These are phyloP conservation scores for Dermochelys coriacea DNA, from an alignment of 2,797 vertebrate genomes.

Conservation along the genomic window DNA sequence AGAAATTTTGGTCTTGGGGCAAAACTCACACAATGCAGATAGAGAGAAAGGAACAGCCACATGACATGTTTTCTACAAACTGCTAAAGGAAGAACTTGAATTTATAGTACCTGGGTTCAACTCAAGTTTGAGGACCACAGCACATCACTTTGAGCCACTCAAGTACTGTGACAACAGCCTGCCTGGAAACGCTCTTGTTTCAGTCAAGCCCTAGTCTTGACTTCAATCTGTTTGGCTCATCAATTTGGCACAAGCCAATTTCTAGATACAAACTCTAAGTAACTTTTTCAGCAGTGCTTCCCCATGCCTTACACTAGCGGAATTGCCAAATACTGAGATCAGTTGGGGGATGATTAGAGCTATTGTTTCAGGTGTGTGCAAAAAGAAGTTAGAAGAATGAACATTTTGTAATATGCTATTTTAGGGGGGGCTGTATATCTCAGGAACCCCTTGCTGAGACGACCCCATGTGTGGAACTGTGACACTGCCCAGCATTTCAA, in stretches of 20 bases:
- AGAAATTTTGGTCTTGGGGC: not conserved
- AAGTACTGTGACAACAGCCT: not conserved
- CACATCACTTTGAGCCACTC: not conserved
- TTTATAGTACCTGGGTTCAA: not conserved
- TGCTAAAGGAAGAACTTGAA: not conserved
- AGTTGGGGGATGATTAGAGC: fast-evolving
- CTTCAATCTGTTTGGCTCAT: not conserved
- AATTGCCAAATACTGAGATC: not conserved
- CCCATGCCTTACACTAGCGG: not conserved
- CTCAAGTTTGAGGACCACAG: not conserved
- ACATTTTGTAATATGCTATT: fast-evolving
- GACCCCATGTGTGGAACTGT: fast-evolving
- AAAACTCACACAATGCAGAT: not conserved
- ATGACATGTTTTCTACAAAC: not conserved
- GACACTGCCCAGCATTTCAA: not conserved
- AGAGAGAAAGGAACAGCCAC: not conserved
- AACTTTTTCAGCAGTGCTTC: not conserved
- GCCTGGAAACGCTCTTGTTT: not conserved
- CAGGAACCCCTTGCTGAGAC: not conserved
- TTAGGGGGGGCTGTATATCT: fast-evolving
- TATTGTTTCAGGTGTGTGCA: fast-evolving
- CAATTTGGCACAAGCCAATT: not conserved
- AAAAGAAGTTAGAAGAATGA: not conserved
- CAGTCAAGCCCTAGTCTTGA: not conserved
- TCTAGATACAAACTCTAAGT: not conserved